Evolutionary conservation across 1,140 invertebrate species (phyloP).

Genomic region (Drosophila paulistorum): DNA sequence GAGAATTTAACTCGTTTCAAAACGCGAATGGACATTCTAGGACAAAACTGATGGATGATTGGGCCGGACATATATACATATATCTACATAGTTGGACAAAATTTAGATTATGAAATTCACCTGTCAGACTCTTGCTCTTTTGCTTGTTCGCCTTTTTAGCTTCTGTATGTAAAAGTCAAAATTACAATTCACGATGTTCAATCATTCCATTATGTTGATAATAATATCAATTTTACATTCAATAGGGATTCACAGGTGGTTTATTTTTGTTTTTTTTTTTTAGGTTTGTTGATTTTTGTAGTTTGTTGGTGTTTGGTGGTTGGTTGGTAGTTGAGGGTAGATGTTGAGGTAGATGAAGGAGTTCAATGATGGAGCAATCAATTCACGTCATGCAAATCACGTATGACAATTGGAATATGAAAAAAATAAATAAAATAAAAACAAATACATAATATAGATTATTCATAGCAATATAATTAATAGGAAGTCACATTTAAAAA

Average conservation of each 20-base stretch:
- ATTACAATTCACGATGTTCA: constrained; percentile 42
- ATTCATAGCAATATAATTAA: constrained; percentile 17
- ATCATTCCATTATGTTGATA: constrained; percentile 31
- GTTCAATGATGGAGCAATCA: constrained; percentile 72
- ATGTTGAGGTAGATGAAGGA: constrained; percentile 66
- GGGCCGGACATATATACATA: constrained; percentile 2
- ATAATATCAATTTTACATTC: constrained; percentile 26
- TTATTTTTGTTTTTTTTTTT: neutral
- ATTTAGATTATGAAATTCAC: constrained; percentile 84
- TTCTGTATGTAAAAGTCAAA: constrained; percentile 85
- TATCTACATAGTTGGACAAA: neutral
- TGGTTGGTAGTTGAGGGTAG: constrained; percentile 32
- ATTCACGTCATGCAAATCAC: constrained; percentile 78
- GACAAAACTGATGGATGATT: neutral
- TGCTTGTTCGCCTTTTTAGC: constrained; percentile 92
- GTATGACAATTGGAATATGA: constrained; percentile 82
- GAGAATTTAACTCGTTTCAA: neutral
- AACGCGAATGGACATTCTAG: neutral
- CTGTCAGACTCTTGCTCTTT: constrained; percentile 94
- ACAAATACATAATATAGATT: constrained; percentile 44
- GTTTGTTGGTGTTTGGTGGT: constrained; percentile 49
- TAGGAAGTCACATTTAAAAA: constrained; percentile 4
- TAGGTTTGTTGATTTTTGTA: constrained; percentile 41
- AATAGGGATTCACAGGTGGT: constrained; percentile 22
- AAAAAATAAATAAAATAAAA: constrained; percentile 66